Conservation (phyloP, 2,888 invertebrate species). For the Helobdella robusta region DNA sequence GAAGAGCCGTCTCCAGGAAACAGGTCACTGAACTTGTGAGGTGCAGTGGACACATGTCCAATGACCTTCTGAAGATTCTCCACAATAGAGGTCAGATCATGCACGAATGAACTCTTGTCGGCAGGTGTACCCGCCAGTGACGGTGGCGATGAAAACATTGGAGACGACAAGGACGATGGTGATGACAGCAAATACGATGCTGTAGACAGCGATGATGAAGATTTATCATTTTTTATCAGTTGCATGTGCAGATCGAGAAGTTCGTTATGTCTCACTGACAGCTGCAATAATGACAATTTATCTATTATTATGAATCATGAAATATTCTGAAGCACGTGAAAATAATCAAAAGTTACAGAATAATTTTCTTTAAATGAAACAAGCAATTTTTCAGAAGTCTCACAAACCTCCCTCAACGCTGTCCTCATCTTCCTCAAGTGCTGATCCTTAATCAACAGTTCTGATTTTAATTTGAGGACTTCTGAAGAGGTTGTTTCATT, state of each 20-base stretch:
- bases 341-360: background rate
- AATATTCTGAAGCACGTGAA: background rate
- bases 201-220: too few species aligned
- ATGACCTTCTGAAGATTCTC: too few species aligned
- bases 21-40: too few species aligned
- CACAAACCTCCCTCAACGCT: conserved; percentile 22
- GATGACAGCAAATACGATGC: too few species aligned
- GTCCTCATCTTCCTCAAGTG: conserved; percentile 24
- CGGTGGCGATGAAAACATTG: too few species aligned
- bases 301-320: background rate
- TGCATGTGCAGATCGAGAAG: conserved; percentile 17
- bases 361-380: background rate
- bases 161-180: too few species aligned
- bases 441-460: conserved; percentile 24
- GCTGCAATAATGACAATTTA: conserved; percentile 11
- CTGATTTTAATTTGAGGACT: conserved; percentile 18
- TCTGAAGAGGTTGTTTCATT: background rate
- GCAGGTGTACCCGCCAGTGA: too few species aligned
- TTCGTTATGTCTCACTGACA: conserved; percentile 17
- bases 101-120: too few species aligned
- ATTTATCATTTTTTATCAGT: too few species aligned
- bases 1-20: too few species aligned
- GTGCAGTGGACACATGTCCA: too few species aligned
- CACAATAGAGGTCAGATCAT: too few species aligned
- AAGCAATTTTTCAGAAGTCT: background rate